A percentile compares a stretch with the other conserved stretches of the same genome.
Conservation (phyloP, 2,888 invertebrate species). For the Oscheius sp. region DNA sequence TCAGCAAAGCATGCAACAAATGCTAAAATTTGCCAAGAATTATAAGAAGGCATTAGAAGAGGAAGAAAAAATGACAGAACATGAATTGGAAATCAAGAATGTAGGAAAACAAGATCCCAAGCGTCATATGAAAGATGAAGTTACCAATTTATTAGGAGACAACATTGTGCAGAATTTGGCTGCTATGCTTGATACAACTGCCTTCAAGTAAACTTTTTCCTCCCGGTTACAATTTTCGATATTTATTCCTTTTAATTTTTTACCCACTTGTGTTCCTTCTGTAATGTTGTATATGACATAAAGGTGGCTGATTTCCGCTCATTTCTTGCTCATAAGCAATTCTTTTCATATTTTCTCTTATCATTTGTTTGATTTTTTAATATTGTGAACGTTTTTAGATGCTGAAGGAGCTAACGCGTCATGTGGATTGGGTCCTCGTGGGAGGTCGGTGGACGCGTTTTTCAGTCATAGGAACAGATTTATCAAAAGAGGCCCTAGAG, state of each 20-base stretch:
- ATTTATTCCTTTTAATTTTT: constrained; percentile 17
- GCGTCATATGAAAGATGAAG: constrained; percentile 95
- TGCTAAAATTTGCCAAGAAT: constrained; percentile 95
- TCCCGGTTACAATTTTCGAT: not conserved
- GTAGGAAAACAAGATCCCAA: constrained; percentile 96
- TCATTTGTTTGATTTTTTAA: constrained; percentile 12
- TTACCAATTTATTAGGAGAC: constrained; percentile 67
- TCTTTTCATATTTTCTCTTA: constrained; percentile 7
- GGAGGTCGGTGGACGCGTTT: constrained; percentile 64
- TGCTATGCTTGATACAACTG: constrained; percentile 68
- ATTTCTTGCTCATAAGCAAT: constrained; percentile 2
- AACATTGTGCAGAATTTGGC: constrained; percentile 71
- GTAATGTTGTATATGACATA: constrained; percentile 7
- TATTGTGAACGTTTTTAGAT: constrained; percentile 19
- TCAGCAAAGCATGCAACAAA: constrained; percentile 91
- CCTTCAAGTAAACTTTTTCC: constrained; percentile 59
- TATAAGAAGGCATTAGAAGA: constrained; percentile 98
- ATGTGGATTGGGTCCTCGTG: constrained; percentile 60
- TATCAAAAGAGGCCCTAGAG: constrained; percentile 47
- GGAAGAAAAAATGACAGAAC: constrained; percentile 99
- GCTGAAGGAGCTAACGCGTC: constrained; percentile 48
- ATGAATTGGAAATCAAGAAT: constrained; percentile 98
- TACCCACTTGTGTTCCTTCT: not conserved
- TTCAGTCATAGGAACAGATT: constrained; percentile 60
- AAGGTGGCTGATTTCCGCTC: constrained; percentile 3